Conservation (phyloP, 2,113 vertebrate genomes). For the Progne subis region DNA sequence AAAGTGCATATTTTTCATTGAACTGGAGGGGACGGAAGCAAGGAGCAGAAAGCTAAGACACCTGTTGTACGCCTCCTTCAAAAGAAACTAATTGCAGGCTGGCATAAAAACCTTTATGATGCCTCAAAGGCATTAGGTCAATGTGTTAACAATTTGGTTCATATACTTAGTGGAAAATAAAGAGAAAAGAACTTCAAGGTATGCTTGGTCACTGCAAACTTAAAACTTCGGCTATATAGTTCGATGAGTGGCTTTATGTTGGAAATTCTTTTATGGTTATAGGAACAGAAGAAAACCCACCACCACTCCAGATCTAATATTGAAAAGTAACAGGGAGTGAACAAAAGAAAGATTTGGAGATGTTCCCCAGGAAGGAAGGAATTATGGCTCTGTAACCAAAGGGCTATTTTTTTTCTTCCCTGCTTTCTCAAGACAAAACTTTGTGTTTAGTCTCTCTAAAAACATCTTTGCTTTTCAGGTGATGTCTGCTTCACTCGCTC, state of each 20-base stretch:
- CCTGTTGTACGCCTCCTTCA: slow-evolving; percentile 40
- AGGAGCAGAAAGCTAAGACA: slow-evolving; percentile 29
- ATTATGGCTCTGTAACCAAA: neutral
- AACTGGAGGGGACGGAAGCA: slow-evolving; percentile 38
- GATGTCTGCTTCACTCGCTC: neutral
- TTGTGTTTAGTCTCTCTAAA: neutral
- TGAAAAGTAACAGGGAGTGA: neutral
- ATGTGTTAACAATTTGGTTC: slow-evolving; percentile 50
- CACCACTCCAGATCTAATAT: neutral
- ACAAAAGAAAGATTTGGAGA: slow-evolving; percentile 7
- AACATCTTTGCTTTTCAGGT: neutral
- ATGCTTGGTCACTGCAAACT: neutral
- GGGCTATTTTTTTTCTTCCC: neutral
- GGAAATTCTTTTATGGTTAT: neutral
- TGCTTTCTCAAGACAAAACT: neutral
- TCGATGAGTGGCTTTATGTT: slow-evolving; percentile 11
- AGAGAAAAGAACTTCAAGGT: slow-evolving; percentile 30
- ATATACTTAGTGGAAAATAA: slow-evolving; percentile 6
- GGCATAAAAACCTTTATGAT: slow-evolving; percentile 2
- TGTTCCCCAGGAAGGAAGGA: neutral
- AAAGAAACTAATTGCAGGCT: slow-evolving; percentile 53
- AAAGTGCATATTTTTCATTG: neutral
- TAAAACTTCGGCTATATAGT: neutral
- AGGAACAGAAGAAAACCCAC: neutral
- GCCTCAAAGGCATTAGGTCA: slow-evolving; percentile 15